These are phyloP conservation scores for Agrotis exclamationis DNA, from an alignment of 2,888 invertebrate species.

Conservation along the genomic window DNA sequence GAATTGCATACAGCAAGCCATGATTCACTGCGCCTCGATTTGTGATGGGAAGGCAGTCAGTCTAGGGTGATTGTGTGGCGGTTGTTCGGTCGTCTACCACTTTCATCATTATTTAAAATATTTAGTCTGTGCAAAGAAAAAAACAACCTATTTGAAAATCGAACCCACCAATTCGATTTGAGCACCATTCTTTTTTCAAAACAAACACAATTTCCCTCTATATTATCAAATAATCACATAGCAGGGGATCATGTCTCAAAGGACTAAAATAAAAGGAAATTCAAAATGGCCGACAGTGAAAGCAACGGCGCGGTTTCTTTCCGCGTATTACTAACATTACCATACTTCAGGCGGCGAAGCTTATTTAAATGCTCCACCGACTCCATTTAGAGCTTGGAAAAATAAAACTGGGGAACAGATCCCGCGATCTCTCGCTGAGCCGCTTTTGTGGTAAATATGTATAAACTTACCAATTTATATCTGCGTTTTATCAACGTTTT, in stretches of 20 bases:
- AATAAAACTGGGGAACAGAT: slow-evolving; percentile 90
- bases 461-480: slow-evolving; percentile 82
- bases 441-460: slow-evolving; percentile 91
- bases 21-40: background rate
- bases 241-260: slow-evolving; percentile 67
- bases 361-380: slow-evolving; percentile 91
- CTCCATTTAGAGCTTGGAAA: slow-evolving; percentile 91
- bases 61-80: background rate
- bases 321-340: slow-evolving; percentile 90
- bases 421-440: slow-evolving; percentile 89
- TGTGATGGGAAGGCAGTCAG: background rate
- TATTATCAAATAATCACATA: slow-evolving; percentile 57
- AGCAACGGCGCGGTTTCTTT: slow-evolving; percentile 85
- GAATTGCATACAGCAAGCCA: background rate
- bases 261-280: slow-evolving; percentile 76
- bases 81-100: background rate
- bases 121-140: no score
- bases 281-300: slow-evolving; percentile 86
- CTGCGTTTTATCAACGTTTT: slow-evolving; percentile 56
- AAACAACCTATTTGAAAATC: no score
- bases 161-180: background rate
- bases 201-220: slow-evolving; percentile 24
- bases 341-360: slow-evolving; percentile 90
- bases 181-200: slow-evolving; percentile 9
- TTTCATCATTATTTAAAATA: no score